Evolutionary conservation across 2,888 invertebrate species (phyloP), one percentile per base, ranked within the genome.

Genomic region (Crocallis elinguaria): DNA sequence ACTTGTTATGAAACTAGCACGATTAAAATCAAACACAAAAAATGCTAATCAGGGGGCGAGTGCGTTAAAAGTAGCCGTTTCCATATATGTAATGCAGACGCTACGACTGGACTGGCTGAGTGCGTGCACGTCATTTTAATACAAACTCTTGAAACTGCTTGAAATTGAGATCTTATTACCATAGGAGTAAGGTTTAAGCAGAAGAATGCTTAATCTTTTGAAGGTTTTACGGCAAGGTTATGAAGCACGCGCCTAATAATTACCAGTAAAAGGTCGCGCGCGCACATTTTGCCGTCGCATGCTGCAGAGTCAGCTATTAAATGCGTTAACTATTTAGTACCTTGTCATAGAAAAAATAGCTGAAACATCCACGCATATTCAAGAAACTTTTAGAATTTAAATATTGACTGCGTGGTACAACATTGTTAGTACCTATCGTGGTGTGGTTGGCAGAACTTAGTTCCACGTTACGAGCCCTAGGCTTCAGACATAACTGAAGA

Each of bases 221-320:
- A 36, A 33, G n/a, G 39, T 41, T 43, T 49, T 37, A 49, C 41
- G 51, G 58, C 38, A 49, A 61, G 57, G 62, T 55, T 66, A 74
- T 71, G 69, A 69, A 83, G 84, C 89, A 87, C 89, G 87, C 85
- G 88, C 80, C 79, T 77, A 73, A 81, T 83, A 89, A 89, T 89
- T 89, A 84, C 81, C 69, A 73, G 79, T 79, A 86, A 89, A 45
- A 91, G 90, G 90, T 90, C 90, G 88, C 86, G 77, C 73, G 84
- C 79, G 82, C 90, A 91, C 90, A 90, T 91, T 90, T 89, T 88
- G 77, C 66, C 29, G 71, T 71, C 62, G 67, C 71, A 68, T 58
- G 62, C 66, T 69, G 29, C 25, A 30, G 41, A 13, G 11, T n/a
- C 61, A 39, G 55, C 49, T 41, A 56, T 36, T 19, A 44, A 32